These are phyloP conservation scores for Neopipo cinnamomea DNA, from an alignment of 2,113 vertebrate species.

Conservation along the genomic window DNA sequence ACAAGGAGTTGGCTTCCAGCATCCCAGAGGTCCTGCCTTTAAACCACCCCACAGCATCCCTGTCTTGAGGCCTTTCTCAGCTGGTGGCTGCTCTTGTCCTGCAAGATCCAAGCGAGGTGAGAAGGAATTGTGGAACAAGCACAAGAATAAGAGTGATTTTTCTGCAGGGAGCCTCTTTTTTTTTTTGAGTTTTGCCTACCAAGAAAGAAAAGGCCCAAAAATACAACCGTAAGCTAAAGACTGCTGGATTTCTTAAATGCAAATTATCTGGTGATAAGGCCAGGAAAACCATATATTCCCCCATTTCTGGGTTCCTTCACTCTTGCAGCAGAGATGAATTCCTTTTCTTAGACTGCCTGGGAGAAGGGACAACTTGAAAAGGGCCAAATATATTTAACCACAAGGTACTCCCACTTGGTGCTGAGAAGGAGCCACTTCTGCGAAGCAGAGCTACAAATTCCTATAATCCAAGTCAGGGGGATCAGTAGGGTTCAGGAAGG, in stretches of 20 bases:
- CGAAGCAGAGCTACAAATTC: constrained; percentile 22
- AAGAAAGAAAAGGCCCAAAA: background rate
- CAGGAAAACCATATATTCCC: background rate
- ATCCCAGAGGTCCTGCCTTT: background rate
- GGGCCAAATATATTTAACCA: background rate
- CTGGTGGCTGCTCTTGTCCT: background rate
- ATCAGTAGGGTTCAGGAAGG: constrained; percentile 8
- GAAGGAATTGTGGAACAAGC: fast-evolving
- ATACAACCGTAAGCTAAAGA: background rate
- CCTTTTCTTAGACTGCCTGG: background rate
- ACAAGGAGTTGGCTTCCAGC: background rate
- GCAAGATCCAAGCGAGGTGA: background rate
- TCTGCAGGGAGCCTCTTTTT: background rate
- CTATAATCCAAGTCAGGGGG: constrained; percentile 36
- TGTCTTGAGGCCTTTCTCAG: background rate
- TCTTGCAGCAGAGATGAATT: background rate
- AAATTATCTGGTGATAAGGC: background rate
- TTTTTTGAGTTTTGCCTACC: background rate
- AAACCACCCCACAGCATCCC: background rate
- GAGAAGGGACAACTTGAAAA: constrained; percentile 17
- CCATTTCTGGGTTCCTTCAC: background rate
- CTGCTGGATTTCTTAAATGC: background rate
- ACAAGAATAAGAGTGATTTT: background rate
- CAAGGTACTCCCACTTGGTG: constrained; percentile 34
- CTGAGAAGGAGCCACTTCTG: constrained; percentile 41